Evolutionary conservation across 2,113 vertebrate species (phyloP), one percentile per base, ranked within the genome.

Genomic region (Strigops habroptila): DNA sequence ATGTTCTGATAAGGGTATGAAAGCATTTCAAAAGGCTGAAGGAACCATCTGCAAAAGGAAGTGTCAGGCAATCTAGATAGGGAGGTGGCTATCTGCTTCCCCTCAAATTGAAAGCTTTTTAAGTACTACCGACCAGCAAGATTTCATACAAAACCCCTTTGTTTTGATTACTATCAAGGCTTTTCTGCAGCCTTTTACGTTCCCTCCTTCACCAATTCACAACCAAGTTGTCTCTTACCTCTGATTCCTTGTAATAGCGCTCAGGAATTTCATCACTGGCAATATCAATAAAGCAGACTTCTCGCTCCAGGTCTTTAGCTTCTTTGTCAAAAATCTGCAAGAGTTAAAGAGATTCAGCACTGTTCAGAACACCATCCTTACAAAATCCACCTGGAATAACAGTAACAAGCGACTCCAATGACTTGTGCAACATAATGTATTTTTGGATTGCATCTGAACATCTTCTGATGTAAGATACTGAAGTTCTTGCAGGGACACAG

Each of bases 221-320:
- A 67, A 81, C 74, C 30, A 33, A 48, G 35, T 2, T 85, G 64
- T 33, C 79, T 92, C 96, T 95, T 93, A 99, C 99, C 99, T 99
- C 99, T 1, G 99, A 99, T 31, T 99, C 99, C 96, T 99, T 99
- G 96, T 99, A 99, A 97, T 99, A 99, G 82, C 99, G 99, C 94
- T 99, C 99, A 0, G 99, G 99, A 94, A 99, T 99, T 96, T 99
- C 99, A 67, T 99, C 99, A 6, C 99, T 99, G 94, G 99, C 99
- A 10, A 99, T 99, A 94, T 99, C 99, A 25, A 99, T 97, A 55
- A 99, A 99, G 96, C 99, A 99, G 75, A 99, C 99, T 97, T 99
- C 99, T 84, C 98, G 98, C 96, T 99, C 99, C 92, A 99, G 96
- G 33, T 99, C 99, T 98, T 99, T 99, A 89, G 98, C 98, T 97